These are phyloP conservation scores for Thalassarche chlororhynchos DNA, from an alignment of 2,113 vertebrate species.

Conservation along the genomic window DNA sequence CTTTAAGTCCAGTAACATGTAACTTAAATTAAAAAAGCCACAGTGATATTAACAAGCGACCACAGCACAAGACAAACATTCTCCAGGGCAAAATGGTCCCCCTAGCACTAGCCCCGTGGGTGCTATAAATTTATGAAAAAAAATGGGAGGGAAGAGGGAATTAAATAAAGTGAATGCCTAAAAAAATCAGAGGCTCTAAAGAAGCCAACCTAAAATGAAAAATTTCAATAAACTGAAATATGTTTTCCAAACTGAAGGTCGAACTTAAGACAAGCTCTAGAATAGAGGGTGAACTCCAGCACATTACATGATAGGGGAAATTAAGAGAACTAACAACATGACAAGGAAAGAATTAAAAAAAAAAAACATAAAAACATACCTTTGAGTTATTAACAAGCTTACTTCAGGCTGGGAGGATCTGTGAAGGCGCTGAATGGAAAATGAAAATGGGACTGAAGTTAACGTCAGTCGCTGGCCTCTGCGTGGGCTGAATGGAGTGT, in stretches of 20 bases:
- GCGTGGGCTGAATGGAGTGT: rapidly evolving
- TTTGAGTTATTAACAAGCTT: neutral
- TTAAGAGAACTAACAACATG: neutral
- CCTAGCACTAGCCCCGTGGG: neutral
- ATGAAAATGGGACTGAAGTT: rapidly evolving
- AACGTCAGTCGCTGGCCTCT: rapidly evolving
- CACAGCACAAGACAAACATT: neutral
- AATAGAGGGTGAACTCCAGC: neutral
- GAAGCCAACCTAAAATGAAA: neutral
- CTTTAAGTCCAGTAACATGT: neutral
- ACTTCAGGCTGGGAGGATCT: neutral
- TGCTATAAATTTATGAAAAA: neutral
- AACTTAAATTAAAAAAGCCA: neutral
- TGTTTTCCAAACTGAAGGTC: neutral
- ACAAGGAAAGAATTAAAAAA: neutral
- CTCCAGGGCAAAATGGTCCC: neutral
- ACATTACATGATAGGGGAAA: rapidly evolving
- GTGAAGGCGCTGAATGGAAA: neutral
- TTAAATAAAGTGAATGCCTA: neutral
- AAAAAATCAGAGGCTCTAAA: neutral
- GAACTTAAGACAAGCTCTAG: neutral
- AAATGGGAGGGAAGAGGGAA: neutral
- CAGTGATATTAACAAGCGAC: neutral
- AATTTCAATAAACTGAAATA: neutral
- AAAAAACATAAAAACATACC: neutral